A percentile compares a stretch with the other conserved stretches of the same genome.
These are phyloP conservation scores for Argentina silus DNA, from an alignment of 2,797 vertebrate genomes.

Conservation along the genomic window DNA sequence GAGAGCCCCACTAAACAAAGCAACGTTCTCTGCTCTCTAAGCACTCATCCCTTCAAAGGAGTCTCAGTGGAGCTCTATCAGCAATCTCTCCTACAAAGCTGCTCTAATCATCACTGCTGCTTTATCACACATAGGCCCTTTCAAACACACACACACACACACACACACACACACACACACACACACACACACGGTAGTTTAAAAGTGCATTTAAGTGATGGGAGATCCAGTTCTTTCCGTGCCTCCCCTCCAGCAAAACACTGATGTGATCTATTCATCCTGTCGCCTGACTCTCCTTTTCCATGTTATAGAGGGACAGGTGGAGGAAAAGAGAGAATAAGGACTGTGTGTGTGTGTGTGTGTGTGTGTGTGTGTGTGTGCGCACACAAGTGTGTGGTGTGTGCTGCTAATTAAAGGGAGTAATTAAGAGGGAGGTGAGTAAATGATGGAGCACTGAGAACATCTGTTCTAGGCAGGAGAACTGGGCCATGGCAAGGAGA, in stretches of 20 bases:
- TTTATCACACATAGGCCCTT: neutral
- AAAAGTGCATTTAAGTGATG: no score
- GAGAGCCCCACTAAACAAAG: neutral
- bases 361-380: neutral
- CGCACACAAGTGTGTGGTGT: conserved; percentile 4
- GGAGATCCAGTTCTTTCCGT: neutral
- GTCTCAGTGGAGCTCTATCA: neutral
- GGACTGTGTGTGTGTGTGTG: conserved; percentile 17
- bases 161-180: conserved; percentile 16
- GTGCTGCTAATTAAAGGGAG: conserved; percentile 65
- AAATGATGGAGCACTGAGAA: conserved; percentile 65
- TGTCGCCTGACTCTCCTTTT: conserved; percentile 32
- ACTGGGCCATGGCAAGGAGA: conserved; percentile 49
- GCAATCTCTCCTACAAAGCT: no score
- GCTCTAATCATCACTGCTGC: no score
- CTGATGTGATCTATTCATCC: conserved; percentile 2
- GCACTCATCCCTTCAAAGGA: neutral
- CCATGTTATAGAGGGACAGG: conserved; percentile 23
- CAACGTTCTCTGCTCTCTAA: neutral
- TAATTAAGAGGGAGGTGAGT: conserved; percentile 73
- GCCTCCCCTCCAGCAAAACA: conserved; percentile 10
- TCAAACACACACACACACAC: neutral
- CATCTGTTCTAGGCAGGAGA: conserved; percentile 68
- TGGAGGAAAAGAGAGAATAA: conserved; percentile 20
- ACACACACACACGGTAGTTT: conserved; percentile 8